phyloP scores from a whole-genome alignment of 2,888 invertebrate species.

The Dromius quadrimaculatus region DNA sequence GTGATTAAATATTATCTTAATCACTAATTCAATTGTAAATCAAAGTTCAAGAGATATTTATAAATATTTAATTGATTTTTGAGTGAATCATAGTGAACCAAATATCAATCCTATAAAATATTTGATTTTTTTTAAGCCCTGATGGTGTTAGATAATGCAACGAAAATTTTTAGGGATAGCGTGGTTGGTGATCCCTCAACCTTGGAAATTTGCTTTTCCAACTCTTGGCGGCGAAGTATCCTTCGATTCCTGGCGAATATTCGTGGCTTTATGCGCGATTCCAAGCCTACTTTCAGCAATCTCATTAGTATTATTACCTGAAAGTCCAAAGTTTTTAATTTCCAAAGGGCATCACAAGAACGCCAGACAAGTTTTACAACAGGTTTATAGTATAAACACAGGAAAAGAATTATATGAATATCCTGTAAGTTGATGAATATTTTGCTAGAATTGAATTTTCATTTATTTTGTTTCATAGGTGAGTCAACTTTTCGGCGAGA shows the following conservation, averaged over 20 bases:
- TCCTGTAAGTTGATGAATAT: slow-evolving; percentile 64
- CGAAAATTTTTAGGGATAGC: slow-evolving; percentile 55
- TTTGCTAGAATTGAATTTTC: not conserved
- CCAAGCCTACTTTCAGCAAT: slow-evolving; percentile 70
- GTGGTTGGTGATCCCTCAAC: slow-evolving; percentile 56
- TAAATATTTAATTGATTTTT: no score
- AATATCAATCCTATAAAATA: no score
- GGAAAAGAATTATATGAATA: slow-evolving; percentile 65
- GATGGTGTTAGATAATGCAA: no score
- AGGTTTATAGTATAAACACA: slow-evolving; percentile 71
- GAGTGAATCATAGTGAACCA: no score
- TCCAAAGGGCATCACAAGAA: slow-evolving; percentile 68
- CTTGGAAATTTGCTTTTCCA: slow-evolving; percentile 31
- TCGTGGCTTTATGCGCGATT: slow-evolving; percentile 73
- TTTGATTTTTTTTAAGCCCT: no score
- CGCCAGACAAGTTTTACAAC: slow-evolving; percentile 69
- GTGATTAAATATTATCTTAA: slow-evolving; percentile 12
- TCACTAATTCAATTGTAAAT: slow-evolving; percentile 4
- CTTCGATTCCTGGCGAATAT: slow-evolving; percentile 76
- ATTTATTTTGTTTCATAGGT: slow-evolving; percentile 56
- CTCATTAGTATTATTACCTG: slow-evolving; percentile 69
- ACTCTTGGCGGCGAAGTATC: not conserved
- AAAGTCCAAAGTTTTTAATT: slow-evolving; percentile 71
- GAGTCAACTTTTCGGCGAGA: slow-evolving; percentile 59
- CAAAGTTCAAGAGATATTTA: no score